Base-by-base conservation (phyloP, 2,888 invertebrate species). In the Philhelius pedissequus region DNA sequence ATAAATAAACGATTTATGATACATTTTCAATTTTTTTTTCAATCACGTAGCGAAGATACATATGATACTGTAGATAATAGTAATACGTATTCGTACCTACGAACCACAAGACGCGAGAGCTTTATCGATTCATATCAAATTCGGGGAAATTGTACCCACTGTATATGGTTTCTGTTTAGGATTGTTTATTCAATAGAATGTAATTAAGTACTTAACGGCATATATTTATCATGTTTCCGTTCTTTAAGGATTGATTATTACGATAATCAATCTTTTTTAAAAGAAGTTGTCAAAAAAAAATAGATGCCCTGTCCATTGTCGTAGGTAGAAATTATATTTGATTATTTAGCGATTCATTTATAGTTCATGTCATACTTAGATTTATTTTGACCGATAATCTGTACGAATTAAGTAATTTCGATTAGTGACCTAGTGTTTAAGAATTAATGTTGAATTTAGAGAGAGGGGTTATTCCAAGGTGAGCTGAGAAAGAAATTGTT, bases 1-100 rank as follows among this genome's bases (percentile, higher is more conserved):
- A 81, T 76, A 81, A 76, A 76, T 54, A 62, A 48, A 75, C 38
- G 45, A 45, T 64, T 54, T 80, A 30, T 52, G 62, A 80, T 22
- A 69, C 45, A 60, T 75, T 54, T 35, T 48, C 27, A 45, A 2
- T 62, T 15, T 27, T 45, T 40, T 30, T 43, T 22, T 32, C 25
- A 45, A 48, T 64, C 64, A 64, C 48, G 64, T 48, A 27, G 30
- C 18, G 2, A 27, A 25, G 27, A 2, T 22, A n/a, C n/a, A n/a
- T n/a, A 18, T 27, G 27, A 43, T 43, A 30, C 40, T 22, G 25
- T n/a, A 25, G 58, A 25, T 62, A 62, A 60, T 40, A 40, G 2
- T 13, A 3, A 25, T n/a, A n/a, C n/a, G n/a, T n/a, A n/a, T n/a
- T n/a, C n/a, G 13, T 13, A 20, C 18, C 18, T 50, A 32, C 18